These are phyloP conservation scores for Conops quadrifasciatus DNA, from an alignment of 2,888 invertebrate species.

Conservation along the genomic window DNA sequence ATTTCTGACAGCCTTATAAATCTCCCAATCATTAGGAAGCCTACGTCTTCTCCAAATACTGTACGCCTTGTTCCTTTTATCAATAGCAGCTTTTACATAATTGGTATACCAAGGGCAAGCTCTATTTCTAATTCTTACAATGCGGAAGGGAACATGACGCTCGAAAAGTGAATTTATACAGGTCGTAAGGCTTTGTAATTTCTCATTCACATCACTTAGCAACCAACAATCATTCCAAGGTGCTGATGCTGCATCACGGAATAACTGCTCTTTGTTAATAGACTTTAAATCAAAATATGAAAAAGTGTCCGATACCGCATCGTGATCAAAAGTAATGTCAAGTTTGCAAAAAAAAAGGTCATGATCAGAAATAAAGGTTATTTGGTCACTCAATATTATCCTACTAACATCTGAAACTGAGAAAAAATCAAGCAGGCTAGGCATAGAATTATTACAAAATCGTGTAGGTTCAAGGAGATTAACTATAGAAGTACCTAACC, in stretches of 20 bases:
- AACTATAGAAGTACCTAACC: neutral
- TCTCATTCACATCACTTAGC: neutral
- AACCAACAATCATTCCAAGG: no score
- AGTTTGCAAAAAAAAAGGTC: neutral
- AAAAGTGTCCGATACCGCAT: neutral
- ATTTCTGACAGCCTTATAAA: neutral
- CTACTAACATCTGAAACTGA: no score
- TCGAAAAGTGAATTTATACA: neutral
- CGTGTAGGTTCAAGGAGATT: neutral
- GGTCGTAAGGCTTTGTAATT: neutral
- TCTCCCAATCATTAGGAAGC: neutral
- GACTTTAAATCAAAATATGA: neutral
- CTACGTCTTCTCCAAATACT: neutral
- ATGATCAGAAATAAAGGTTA: neutral
- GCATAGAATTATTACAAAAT: neutral
- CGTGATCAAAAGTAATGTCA: neutral
- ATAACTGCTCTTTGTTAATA: neutral
- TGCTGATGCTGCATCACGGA: no score
- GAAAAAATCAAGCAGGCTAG: no score
- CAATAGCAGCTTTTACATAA: neutral
- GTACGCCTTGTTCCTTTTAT: neutral
- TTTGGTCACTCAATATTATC: no score
- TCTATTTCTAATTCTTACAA: neutral
- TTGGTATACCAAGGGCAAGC: slow-evolving; percentile 1
- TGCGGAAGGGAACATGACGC: neutral